Evolutionary conservation across 37 sponge, comb jelly and placozoan genomes (phyloP).

Genomic region (Tethya wilhelma): DNA sequence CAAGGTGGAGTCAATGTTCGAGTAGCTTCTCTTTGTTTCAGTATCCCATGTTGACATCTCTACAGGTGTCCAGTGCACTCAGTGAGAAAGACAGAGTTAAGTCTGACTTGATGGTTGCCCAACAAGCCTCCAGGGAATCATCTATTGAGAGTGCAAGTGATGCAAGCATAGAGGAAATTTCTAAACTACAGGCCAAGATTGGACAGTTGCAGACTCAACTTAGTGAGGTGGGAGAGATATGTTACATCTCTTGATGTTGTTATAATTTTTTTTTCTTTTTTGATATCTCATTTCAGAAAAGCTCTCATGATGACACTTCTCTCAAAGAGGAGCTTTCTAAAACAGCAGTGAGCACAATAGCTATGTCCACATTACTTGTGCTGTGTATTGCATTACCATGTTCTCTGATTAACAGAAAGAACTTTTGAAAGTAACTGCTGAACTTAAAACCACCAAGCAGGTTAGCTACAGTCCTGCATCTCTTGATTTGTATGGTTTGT

Average conservation of each 20-base stretch:
- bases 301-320: neutral
- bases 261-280: no score
- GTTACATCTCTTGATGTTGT: no score
- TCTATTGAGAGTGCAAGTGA: neutral
- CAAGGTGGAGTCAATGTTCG: conserved; percentile 16
- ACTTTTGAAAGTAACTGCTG: conserved; percentile 71
- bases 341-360: neutral
- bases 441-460: conserved; percentile 71
- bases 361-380: no score
- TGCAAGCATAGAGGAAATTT: conserved; percentile 8
- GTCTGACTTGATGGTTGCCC: neutral
- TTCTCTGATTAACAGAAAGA: conserved; percentile 29
- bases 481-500: neutral
- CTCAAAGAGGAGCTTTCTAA: conserved; percentile 22
- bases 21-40: conserved; percentile 9
- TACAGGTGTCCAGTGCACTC: conserved; percentile 39
- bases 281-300: neutral
- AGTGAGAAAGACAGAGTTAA: conserved; percentile 33
- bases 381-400: no score
- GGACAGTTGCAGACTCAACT: conserved; percentile 26
- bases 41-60: neutral
- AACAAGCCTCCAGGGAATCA: neutral
- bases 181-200: conserved; percentile 9
- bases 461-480: conserved; percentile 11
- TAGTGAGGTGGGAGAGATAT: neutral